phyloP scores from a whole-genome alignment of 30 jellyfish, hydroid and myxozoan species.

The Mastigias papua region DNA sequence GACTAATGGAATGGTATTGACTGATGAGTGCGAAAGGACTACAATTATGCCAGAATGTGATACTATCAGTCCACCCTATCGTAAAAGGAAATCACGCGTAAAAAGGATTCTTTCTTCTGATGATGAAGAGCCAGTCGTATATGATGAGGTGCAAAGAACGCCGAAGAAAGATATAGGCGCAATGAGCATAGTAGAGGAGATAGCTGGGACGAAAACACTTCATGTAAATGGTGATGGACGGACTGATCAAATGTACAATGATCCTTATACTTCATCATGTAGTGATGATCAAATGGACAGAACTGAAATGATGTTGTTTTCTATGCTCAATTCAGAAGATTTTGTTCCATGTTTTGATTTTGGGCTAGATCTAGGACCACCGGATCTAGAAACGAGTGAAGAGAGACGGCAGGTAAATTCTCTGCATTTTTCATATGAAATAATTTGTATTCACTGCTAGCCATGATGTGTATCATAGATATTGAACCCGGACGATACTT shows the following conservation, averaged over 20 bases:
- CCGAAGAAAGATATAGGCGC: not conserved
- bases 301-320: not conserved
- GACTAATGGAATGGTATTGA: not conserved
- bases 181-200: not conserved
- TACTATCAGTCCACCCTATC: not conserved
- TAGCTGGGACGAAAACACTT: not conserved
- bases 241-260: not conserved
- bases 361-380: conserved; percentile 45
- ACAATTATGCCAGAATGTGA: not conserved
- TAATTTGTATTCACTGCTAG: too few species aligned
- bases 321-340: not conserved
- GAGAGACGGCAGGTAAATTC: conserved; percentile 46
- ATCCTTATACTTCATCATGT: not conserved
- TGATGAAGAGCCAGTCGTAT: conserved; percentile 34
- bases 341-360: conserved; percentile 66
- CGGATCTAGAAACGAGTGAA: not conserved
- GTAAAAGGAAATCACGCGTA: conserved; percentile 30
- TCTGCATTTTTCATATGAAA: too few species aligned
- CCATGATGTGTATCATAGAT: not conserved
- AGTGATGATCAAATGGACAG: not conserved
- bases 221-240: not conserved
- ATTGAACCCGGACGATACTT: not conserved
- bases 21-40: not conserved
- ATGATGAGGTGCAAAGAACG: not conserved
- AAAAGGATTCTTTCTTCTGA: conserved; percentile 60